Base-by-base conservation (phyloP, 2,888 invertebrate genomes). In the Caradrina kadenii region DNA sequence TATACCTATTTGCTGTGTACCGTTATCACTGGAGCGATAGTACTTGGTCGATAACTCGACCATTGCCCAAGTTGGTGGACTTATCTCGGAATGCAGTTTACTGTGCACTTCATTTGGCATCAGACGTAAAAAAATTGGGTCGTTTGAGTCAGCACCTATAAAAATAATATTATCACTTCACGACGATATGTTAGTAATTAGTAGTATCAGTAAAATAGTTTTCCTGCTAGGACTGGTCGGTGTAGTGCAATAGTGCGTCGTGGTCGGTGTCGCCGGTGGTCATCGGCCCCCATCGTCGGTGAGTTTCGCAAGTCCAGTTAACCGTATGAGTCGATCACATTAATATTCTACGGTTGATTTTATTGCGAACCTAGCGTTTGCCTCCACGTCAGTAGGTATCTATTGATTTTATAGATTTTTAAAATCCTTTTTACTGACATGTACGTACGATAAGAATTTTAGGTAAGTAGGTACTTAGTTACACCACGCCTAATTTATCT, bases 271-370 rank as follows among this genome's bases (percentile, higher is more conserved):
- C 89, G 88, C 86, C 85, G 69, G 87, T 95, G 95, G 95, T 96
- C 95, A 95, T 93, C 95, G 95, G 92, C 95, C 95, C 84, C 93
- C 87, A 88, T 87, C 91, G 93, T 87, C 91, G 93, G 93, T 94
- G 86, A 93, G 94, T 94, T 95, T 94, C 92, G 95, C 94, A 93
- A 95, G 94, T 94, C 94, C 95, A 93, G 95, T 94, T 95, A 94
- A 88, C 92, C 91, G 93, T 91, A 90, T 91, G 93, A 92, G 89
- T 90, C 91, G 90, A 87, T 88, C 93, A 89, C 93, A 95, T 95
- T 95, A 94, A 94, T 95, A 95, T 95, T 95, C 95, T 89, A 87
- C 90, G 83, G 90, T 87, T 89, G 94, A 87, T 91, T 90, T 88
- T 92, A 91, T 93, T 92, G 93, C 91, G 88, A 91, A 92, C 90